Conservation (phyloP, 2,797 vertebrate genomes). For the Chelon labrosus region DNA sequence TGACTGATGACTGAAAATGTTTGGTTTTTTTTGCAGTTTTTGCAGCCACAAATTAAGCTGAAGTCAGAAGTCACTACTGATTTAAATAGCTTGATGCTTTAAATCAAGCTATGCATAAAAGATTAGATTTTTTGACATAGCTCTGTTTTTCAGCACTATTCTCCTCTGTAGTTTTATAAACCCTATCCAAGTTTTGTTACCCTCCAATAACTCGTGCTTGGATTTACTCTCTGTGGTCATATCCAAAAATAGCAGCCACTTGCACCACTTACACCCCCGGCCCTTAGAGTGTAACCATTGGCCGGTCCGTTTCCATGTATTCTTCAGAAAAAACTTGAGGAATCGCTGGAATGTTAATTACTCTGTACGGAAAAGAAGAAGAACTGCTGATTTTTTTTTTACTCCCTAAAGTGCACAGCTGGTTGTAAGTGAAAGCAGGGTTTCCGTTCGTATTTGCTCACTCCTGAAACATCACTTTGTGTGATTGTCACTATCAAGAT, state of each 20-base stretch:
- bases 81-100: neutral
- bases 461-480: conserved; percentile 27
- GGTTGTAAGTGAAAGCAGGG: conserved; percentile 22
- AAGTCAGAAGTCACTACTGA: neutral
- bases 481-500: conserved; percentile 45
- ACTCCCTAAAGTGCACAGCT: conserved; percentile 53
- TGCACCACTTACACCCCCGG: conserved; percentile 44
- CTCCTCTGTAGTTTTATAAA: neutral
- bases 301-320: conserved; percentile 71
- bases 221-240: conserved; percentile 61
- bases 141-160: conserved; percentile 2
- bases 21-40: too few species aligned
- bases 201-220: conserved; percentile 56
- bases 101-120: neutral
- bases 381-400: conserved; percentile 37
- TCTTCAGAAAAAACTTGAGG: conserved; percentile 73
- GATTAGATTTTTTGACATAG: neutral
- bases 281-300: conserved; percentile 43
- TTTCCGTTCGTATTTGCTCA: conserved; percentile 33
- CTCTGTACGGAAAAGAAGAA: conserved; percentile 64
- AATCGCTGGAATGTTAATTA: conserved; percentile 86
- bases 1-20: neutral
- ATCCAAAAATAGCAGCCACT: conserved; percentile 76
- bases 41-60: neutral
- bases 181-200: conserved; percentile 33